phyloP scores from a whole-genome alignment of 1,140 invertebrate species.

The Drosophila elegans region DNA sequence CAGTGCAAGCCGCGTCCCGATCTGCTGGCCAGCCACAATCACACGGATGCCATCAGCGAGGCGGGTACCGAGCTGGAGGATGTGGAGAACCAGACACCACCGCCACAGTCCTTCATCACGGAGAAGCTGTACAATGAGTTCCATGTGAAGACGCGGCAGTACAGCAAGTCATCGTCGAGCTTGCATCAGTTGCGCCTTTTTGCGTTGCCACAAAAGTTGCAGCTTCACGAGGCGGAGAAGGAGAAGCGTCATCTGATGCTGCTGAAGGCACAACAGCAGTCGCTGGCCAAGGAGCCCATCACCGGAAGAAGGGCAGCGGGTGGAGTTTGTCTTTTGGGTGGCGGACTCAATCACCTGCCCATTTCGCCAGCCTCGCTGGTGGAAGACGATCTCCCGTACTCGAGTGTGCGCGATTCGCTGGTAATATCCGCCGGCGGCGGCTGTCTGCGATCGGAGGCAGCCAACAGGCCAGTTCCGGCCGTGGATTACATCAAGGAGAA shows the following conservation, averaged over 20 bases:
- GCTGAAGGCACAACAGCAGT: conserved; percentile 57
- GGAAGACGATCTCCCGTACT: conserved; percentile 81
- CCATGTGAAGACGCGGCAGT: conserved; percentile 87
- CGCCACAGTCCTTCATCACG: conserved; percentile 87
- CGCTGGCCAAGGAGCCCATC: conserved; percentile 55
- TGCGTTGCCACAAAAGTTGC: conserved; percentile 77
- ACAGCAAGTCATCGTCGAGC: conserved; percentile 87
- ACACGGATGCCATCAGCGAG: conserved; percentile 74
- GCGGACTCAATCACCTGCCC: conserved; percentile 36
- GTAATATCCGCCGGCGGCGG: conserved; percentile 65
- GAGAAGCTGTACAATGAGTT: conserved; percentile 88
- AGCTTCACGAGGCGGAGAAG: conserved; percentile 66
- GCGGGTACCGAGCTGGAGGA: conserved; percentile 77
- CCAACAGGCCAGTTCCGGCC: conserved; percentile 9
- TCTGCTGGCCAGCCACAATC: conserved; percentile 56
- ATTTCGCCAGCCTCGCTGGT: conserved; percentile 57
- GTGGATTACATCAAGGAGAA: conserved; percentile 86
- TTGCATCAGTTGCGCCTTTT: conserved; percentile 85
- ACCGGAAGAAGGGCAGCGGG: conserved; percentile 75
- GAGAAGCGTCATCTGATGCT: conserved; percentile 62
- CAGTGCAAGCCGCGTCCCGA: conserved; percentile 69
- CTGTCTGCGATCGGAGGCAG: conserved; percentile 31
- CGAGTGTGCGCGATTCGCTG: conserved; percentile 80
- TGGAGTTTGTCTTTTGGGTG: conserved; percentile 71
- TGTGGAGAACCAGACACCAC: conserved; percentile 73